phyloP scores from a whole-genome alignment of 2,113 vertebrate species.

The Amazona vittata region DNA sequence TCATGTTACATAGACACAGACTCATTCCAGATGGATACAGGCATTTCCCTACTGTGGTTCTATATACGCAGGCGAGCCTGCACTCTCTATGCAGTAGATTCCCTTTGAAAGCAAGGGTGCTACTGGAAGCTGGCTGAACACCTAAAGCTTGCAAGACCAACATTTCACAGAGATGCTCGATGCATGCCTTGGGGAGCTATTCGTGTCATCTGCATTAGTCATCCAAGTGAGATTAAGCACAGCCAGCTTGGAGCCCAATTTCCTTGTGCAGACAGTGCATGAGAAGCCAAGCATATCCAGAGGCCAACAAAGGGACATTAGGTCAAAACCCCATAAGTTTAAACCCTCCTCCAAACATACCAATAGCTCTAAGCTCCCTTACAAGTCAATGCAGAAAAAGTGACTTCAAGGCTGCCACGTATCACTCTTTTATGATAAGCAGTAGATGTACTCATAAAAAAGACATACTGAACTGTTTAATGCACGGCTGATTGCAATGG shows the following conservation, averaged over 20 bases:
- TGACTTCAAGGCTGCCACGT: background rate
- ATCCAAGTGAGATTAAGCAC: background rate
- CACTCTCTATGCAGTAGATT: background rate
- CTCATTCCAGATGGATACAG: background rate
- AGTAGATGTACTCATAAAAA: background rate
- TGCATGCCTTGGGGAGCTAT: background rate
- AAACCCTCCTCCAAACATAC: background rate
- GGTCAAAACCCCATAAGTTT: accelerated
- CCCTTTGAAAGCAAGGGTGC: background rate
- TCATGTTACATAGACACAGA: background rate
- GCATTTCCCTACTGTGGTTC: background rate
- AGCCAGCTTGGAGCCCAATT: background rate
- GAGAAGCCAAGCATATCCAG: background rate
- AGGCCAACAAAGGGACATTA: background rate
- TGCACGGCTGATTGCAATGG: background rate
- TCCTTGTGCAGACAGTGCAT: background rate
- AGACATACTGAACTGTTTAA: background rate
- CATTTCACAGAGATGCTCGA: background rate
- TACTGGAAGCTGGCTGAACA: background rate
- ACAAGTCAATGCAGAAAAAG: background rate
- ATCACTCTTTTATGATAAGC: background rate
- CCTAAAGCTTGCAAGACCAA: background rate
- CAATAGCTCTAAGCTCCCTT: background rate
- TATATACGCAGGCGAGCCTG: background rate
- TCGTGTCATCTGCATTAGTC: background rate